Percentiles rank a stretch among this genome's conserved stretches.
phyloP scores from a whole-genome alignment of 64 coral and sea anemone genomes.

The Stylophora pistillata region DNA sequence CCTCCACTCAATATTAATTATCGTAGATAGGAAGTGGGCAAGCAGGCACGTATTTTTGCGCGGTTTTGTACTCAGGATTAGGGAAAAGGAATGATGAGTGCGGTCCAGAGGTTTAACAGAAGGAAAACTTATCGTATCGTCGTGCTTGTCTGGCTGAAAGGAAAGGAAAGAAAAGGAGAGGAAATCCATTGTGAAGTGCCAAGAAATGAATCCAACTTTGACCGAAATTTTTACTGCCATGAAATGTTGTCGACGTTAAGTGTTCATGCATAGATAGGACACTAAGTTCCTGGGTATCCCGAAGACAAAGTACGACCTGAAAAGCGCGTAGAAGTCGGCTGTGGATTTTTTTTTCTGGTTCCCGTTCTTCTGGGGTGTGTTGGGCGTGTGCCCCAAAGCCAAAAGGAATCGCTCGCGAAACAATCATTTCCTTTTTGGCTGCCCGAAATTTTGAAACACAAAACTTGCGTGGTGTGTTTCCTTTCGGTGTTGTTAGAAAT shows the following conservation, averaged over 20 bases:
- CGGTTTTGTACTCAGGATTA: neutral
- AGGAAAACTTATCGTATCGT: neutral
- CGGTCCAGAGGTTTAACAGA: neutral
- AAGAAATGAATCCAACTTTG: neutral
- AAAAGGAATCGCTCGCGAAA: neutral
- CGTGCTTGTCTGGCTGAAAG: neutral
- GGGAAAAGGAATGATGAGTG: neutral
- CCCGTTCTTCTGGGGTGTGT: neutral
- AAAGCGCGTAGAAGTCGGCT: too few species aligned
- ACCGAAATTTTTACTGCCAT: neutral
- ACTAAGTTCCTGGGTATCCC: too few species aligned
- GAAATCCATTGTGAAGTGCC: neutral
- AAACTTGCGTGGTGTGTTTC: neutral
- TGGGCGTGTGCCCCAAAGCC: neutral
- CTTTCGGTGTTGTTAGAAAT: constrained; percentile 3
- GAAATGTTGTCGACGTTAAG: neutral
- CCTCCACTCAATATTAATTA: neutral
- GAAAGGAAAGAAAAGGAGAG: constrained; percentile 6
- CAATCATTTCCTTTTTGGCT: neutral
- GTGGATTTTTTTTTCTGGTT: neutral
- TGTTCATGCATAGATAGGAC: neutral
- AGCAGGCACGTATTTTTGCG: neutral
- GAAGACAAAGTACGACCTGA: too few species aligned
- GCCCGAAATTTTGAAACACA: neutral
- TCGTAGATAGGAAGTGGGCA: neutral